Evolutionary conservation across 92 coral and sea anemone genomes (phyloP).

Genomic region (Actinostola sp.): DNA sequence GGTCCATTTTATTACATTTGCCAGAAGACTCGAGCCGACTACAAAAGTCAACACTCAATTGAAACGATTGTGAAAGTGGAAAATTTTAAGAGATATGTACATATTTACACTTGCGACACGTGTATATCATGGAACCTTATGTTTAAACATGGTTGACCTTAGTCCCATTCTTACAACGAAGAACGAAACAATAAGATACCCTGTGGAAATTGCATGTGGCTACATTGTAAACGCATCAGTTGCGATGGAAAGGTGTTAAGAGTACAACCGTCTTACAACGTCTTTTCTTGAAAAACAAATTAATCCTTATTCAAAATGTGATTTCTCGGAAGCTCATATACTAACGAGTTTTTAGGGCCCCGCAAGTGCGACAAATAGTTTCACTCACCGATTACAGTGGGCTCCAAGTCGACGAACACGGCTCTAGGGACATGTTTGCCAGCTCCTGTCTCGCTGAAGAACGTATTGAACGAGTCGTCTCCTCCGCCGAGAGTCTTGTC

Average conservation of each 20-base stretch:
- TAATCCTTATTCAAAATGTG: neutral
- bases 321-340: no score
- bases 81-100: neutral
- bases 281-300: neutral
- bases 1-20: neutral
- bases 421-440: conserved; percentile 80
- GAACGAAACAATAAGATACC: neutral
- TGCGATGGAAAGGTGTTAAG: conserved; percentile 19
- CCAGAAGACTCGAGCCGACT: no score
- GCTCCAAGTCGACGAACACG: conserved; percentile 73
- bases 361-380: neutral
- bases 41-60: neutral
- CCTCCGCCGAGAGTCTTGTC: conserved; percentile 72
- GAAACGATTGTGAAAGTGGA: neutral
- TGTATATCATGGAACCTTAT: neutral
- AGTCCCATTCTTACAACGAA: neutral
- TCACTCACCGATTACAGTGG: conserved; percentile 60
- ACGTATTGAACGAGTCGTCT: conserved; percentile 78
- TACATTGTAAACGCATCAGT: neutral
- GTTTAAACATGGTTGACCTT: neutral
- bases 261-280: neutral
- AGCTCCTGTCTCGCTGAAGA: conserved; percentile 88
- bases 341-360: no score
- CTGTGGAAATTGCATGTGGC: conserved; percentile 20
- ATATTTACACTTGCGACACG: conserved; percentile 10